These are phyloP conservation scores for Zenarchopterus dispar DNA, from an alignment of 2,797 vertebrate genomes.

Conservation along the genomic window DNA sequence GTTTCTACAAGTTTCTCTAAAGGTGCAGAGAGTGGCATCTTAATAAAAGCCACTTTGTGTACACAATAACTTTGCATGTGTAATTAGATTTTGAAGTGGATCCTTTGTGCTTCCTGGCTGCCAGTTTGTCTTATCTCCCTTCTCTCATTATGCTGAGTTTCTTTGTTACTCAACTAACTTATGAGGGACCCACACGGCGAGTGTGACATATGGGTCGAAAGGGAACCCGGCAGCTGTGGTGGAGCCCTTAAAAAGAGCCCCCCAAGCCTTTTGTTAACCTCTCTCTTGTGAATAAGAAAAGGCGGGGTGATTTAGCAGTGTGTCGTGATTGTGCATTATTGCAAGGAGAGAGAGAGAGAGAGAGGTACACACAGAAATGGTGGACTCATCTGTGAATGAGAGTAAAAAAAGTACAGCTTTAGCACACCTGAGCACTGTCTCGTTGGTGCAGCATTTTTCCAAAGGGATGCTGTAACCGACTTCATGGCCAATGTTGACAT, in stretches of 20 bases:
- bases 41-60: constrained; percentile 58
- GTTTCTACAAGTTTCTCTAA: constrained; percentile 19
- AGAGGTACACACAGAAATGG: constrained; percentile 10
- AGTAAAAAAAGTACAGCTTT: neutral
- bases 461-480: constrained; percentile 87
- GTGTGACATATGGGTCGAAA: constrained; percentile 76
- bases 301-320: constrained; percentile 55
- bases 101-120: constrained; percentile 39
- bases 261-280: constrained; percentile 73
- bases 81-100: constrained; percentile 60
- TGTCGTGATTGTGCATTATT: constrained; percentile 36
- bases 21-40: constrained; percentile 16
- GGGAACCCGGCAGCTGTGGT: constrained; percentile 73
- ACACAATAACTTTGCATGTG: constrained; percentile 46
- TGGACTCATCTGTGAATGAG: neutral
- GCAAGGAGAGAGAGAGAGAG: constrained; percentile 24
- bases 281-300: constrained; percentile 51
- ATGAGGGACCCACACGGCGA: constrained; percentile 50
- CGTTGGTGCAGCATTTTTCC: constrained; percentile 85
- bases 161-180: constrained; percentile 74
- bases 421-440: constrained; percentile 88
- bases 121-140: constrained; percentile 52
- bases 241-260: constrained; percentile 66
- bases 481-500: constrained; percentile 89
- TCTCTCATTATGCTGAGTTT: constrained; percentile 35